These are phyloP conservation scores for Myiozetetes cayanensis DNA, from an alignment of 2,113 vertebrate species.

Conservation along the genomic window DNA sequence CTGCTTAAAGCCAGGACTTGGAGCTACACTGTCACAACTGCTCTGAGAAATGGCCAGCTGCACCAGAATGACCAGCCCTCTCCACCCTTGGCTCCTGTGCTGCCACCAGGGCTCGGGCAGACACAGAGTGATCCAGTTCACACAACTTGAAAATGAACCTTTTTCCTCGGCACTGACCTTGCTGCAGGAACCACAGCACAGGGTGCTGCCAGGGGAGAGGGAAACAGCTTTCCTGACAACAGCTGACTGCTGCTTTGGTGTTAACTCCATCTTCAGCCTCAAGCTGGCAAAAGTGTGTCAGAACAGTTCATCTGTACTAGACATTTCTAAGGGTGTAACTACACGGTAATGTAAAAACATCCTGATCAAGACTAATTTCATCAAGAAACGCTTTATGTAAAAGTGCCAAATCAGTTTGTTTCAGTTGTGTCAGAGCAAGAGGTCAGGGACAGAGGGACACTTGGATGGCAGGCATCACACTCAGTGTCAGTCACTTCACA, in stretches of 20 bases:
- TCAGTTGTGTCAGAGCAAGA: background rate
- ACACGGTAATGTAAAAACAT: background rate
- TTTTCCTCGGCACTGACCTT: background rate
- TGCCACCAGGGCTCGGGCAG: background rate
- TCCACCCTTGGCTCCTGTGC: background rate
- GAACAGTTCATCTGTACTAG: background rate
- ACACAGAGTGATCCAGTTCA: background rate
- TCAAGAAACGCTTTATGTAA: background rate
- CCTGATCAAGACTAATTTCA: background rate
- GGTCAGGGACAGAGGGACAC: background rate
- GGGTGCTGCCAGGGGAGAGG: background rate
- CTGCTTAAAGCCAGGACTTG: background rate
- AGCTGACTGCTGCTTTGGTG: background rate
- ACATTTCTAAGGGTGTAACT: background rate
- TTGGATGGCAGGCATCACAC: background rate
- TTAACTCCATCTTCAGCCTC: background rate
- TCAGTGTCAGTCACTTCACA: accelerated
- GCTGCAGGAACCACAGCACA: background rate
- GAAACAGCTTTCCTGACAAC: background rate
- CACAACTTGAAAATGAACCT: accelerated
- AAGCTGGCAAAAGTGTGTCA: background rate
- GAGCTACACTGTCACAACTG: background rate
- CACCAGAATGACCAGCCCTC: background rate
- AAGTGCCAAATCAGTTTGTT: background rate
- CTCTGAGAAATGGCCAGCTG: background rate